A percentile compares a stretch with the other conserved stretches of the same genome.
Conservation (phyloP, 2,113 vertebrate genomes). For the Antechinus flavipes region DNA sequence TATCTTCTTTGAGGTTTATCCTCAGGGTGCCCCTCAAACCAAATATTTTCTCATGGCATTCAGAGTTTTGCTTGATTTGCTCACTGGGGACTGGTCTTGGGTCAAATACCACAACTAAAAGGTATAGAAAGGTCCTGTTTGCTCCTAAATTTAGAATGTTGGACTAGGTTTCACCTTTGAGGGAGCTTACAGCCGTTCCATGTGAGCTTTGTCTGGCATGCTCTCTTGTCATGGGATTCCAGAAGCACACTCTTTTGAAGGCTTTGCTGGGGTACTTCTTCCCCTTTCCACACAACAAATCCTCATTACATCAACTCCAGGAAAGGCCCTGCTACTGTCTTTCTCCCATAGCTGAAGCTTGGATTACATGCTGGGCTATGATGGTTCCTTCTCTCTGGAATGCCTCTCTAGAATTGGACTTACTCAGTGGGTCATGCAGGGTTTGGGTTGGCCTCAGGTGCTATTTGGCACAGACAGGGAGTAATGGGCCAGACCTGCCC, state of each 20-base stretch:
- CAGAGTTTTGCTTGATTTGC: neutral
- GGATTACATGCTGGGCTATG: neutral
- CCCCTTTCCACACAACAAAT: neutral
- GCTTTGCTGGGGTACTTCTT: neutral
- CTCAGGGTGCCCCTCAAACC: neutral
- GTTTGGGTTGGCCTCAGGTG: neutral
- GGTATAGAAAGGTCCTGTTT: neutral
- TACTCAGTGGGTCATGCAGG: neutral
- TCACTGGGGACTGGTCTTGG: neutral
- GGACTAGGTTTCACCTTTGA: neutral
- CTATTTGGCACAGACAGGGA: neutral
- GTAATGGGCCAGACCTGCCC: neutral
- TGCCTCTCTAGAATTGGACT: neutral
- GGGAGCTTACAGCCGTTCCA: neutral
- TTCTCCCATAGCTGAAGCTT: neutral
- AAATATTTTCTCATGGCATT: neutral
- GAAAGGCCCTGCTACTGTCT: neutral
- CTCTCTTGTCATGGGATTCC: neutral
- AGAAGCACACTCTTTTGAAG: neutral
- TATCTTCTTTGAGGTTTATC: neutral
- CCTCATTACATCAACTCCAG: neutral
- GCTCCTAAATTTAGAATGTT: neutral
- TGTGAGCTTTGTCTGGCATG: neutral
- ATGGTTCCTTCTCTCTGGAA: neutral
- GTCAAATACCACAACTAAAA: neutral